Percentiles rank a stretch among this genome's conserved stretches.
phyloP scores from a whole-genome alignment of 2,888 invertebrate species.

The Rhyacophila evoluta region DNA sequence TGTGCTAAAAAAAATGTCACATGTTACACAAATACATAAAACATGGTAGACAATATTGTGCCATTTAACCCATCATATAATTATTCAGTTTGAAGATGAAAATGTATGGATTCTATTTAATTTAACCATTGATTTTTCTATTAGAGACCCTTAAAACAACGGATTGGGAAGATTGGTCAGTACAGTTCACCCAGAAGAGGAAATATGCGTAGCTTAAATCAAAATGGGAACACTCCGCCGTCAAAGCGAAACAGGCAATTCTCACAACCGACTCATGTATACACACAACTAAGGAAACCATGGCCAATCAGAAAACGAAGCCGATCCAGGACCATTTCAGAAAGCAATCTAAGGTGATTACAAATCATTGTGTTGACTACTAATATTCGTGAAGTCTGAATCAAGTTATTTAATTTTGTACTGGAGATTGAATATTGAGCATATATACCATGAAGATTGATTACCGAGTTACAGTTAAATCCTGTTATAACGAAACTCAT shows the following conservation, averaged over 20 bases:
- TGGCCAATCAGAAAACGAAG: slow-evolving; percentile 1
- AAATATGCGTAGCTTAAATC: slow-evolving; percentile 28
- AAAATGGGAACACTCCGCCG: slow-evolving; percentile 4
- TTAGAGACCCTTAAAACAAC: slow-evolving; percentile 48
- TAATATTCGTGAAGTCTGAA: not conserved
- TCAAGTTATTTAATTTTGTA: too few relatives aligned
- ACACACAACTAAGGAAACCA: slow-evolving; percentile 15
- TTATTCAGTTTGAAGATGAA: too few relatives aligned
- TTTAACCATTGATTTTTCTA: slow-evolving; percentile 23
- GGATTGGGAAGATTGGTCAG: slow-evolving; percentile 46
- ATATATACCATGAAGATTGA: too few relatives aligned
- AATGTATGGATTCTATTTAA: too few relatives aligned
- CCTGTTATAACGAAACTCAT: too few relatives aligned
- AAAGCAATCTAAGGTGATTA: slow-evolving; percentile 47
- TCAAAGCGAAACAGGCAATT: slow-evolving; percentile 9
- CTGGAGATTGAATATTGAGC: too few relatives aligned
- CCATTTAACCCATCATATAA: too few relatives aligned
- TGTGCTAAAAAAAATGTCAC: too few relatives aligned
- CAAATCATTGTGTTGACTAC: not conserved
- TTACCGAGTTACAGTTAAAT: too few relatives aligned
- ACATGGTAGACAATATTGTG: too few relatives aligned
- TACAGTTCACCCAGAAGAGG: slow-evolving; percentile 10
- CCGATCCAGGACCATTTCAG: slow-evolving; percentile 37
- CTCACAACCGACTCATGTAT: not conserved
- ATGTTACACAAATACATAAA: too few relatives aligned